Base-by-base conservation (phyloP, 2,113 vertebrate genomes). In the Albula glossodonta region DNA sequence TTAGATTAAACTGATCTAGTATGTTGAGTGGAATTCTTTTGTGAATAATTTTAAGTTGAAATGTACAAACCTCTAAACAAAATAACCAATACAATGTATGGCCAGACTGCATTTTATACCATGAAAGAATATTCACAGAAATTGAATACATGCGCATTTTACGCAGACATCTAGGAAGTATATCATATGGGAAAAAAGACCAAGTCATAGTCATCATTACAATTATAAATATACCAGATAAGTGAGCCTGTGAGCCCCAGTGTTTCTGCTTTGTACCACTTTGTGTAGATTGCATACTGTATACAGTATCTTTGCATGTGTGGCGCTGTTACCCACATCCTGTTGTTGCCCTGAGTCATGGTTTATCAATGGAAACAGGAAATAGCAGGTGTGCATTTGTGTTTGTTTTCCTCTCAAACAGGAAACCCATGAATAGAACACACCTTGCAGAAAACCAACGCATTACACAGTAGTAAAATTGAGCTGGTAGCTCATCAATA, bases 321-420 rank as follows among this genome's bases (percentile, higher is more conserved):
- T 51, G 25, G 5, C 12, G 22, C 51, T 6, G 49, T 25, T 56
- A 19, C 66, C 81, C 81, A 82, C 80, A 49, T 86, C 80, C 85
- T 82, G 85, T 86, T 86, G 5, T 56, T 82, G 80, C 81, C 51
- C 85, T 86, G 81, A 86, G 80, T 86, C 85, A 86, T n/a, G 17
- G 9, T 86, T 48, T 77, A 78, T 77, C 25, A 60, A 78, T 78
- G 50, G 85, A 82, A 78, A 74, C 63, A 78, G 80, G 70, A 53
- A 49, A 77, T 49, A 31, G 85, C 63, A 82, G 85, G 66, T 78
- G 85, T 77, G 85, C 25, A 70, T 52, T 52, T 77, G 50, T 81
- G 50, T 49, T n/a, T 60, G 15, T 82, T 31, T 82, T 13, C 53
- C 10, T 57, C 66, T 83, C 80, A 78, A 86, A 86, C 85, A 83